Evolutionary conservation across 1,140 invertebrate species (phyloP), one percentile per base, ranked within the genome.

Genomic region (Atta texana): DNA sequence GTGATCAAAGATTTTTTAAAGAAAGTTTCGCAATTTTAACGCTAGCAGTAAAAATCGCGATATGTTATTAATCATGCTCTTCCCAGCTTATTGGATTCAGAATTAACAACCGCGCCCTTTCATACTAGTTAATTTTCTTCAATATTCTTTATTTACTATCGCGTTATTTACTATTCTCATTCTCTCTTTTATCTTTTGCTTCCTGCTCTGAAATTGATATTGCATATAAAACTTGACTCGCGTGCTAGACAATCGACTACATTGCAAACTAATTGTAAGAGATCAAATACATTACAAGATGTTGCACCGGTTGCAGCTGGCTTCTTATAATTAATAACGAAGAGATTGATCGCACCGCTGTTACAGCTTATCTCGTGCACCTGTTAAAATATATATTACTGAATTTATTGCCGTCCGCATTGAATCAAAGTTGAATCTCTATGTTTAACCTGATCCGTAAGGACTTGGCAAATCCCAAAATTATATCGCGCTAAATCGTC

Each of bases 221-320:
- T 44, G 39, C 69, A 28, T 75, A 75, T 68, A 51, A 57, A 51
- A 66, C 0, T 69, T 34, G 51, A 16, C n/a, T 44, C 76, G 10
- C 0, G 49, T 64, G 75, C 44, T 34, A 21, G 24, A 34, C 39
- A 16, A 78, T 53, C 51, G 44, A 53, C 28, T 69, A 53, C 21
- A 51, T 69, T 55, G 49, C 28, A 69, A 81, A 81, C 21, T 71
- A 69, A 49, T 69, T 51, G 21, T 69, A 71, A 68, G 64, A 81
- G 64, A 81, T 81, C 77, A 69, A 80, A 80, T 53, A 53, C 28
- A 7, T 71, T 39, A 21, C 49, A 71, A 71, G 53, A 74, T 49
- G 24, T 82, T 61, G 66, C 24, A 53, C 18, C 18, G 66, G 24
- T 59, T 24, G 78, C 78, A 82, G 53, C 39, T 72, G 68, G 5